Conservation (phyloP, 2,113 vertebrate genomes). For the Regulus satrapa region DNA sequence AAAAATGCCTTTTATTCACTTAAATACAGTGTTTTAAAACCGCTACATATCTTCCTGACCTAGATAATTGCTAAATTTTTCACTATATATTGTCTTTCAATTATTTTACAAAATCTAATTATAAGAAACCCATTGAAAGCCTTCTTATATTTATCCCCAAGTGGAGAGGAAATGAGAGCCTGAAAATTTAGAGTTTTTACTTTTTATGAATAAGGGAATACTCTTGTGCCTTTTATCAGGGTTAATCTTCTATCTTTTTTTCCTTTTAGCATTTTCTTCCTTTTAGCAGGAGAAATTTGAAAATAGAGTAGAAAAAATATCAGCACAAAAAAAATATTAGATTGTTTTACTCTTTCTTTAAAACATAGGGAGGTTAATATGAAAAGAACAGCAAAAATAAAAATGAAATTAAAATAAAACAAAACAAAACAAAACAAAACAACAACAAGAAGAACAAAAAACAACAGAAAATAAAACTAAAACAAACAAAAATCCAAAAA, state of each 20-base stretch:
- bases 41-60: background rate
- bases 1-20: background rate
- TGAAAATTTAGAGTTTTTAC: background rate
- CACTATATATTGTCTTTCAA: background rate
- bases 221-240: background rate
- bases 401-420: too few species aligned
- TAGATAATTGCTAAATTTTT: background rate
- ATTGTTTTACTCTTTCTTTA: background rate
- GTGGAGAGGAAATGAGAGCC: background rate
- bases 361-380: background rate
- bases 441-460: too few species aligned
- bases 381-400: background rate
- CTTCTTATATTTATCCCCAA: background rate
- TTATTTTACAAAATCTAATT: background rate
- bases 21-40: background rate
- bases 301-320: background rate
- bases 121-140: background rate
- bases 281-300: background rate
- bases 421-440: background rate
- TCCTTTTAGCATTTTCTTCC: background rate
- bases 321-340: background rate
- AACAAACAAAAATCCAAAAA: background rate
- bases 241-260: background rate
- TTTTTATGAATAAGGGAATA: background rate
- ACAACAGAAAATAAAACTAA: too few species aligned